Conservation (phyloP, 2,797 vertebrate species). For the Halcyon badia region DNA sequence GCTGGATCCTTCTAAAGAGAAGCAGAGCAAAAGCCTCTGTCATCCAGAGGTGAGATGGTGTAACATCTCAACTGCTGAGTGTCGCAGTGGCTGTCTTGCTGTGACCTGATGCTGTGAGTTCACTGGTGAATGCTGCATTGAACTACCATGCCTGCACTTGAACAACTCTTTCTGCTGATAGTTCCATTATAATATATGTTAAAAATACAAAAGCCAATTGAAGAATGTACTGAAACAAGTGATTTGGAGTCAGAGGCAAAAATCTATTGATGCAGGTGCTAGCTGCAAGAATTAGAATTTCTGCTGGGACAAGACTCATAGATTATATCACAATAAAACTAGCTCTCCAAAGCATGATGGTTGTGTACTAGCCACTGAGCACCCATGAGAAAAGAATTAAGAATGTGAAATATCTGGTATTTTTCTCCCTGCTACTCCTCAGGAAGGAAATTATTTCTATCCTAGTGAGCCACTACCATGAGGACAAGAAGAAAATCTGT, state of each 20-base stretch:
- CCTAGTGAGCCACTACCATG: not conserved
- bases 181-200: not conserved
- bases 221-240: not conserved
- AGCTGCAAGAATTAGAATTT: not conserved
- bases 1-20: not conserved
- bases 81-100: not conserved
- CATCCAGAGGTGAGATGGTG: not conserved
- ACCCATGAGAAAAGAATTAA: not conserved
- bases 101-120: not conserved
- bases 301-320: not conserved
- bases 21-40: not conserved
- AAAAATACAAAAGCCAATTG: not conserved
- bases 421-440: not conserved
- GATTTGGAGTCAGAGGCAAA: not conserved
- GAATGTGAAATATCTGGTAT: not conserved
- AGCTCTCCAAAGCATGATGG: not conserved
- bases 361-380: not conserved
- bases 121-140: not conserved
- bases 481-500: not conserved
- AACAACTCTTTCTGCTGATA: not conserved
- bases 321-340: not conserved
- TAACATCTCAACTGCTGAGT: not conserved
- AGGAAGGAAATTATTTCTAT: not conserved
- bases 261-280: not conserved
- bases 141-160: not conserved